Percentiles rank a stretch among this genome's conserved stretches.
Conservation (phyloP, 2,797 vertebrate species). For the Danio kyathit region DNA sequence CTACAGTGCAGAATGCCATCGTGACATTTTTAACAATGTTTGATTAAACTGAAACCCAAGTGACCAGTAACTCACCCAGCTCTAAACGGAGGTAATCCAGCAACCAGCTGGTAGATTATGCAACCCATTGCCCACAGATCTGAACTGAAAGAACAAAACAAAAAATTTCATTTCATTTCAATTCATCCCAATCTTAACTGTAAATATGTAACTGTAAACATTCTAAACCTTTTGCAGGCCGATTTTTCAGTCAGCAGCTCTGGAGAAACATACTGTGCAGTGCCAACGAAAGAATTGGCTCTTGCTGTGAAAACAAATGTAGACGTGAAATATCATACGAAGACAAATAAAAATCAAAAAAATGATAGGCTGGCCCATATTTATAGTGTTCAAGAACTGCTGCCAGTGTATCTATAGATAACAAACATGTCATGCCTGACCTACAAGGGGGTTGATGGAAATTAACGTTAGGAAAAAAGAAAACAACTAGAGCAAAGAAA, state of each 20-base stretch:
- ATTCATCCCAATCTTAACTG: not conserved
- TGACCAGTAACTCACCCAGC: slow-evolving; percentile 87
- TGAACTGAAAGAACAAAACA: slow-evolving; percentile 81
- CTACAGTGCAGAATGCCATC: not conserved
- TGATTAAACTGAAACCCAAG: not conserved
- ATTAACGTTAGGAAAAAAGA: slow-evolving; percentile 6
- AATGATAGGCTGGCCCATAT: slow-evolving; percentile 9
- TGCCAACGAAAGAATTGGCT: slow-evolving; percentile 98
- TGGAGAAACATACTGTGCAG: slow-evolving; percentile 98
- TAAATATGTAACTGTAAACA: not conserved
- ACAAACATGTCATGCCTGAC: slow-evolving; percentile 38
- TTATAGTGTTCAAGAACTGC: slow-evolving; percentile 25
- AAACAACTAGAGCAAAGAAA: slow-evolving; percentile 3
- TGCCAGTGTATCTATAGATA: slow-evolving; percentile 48
- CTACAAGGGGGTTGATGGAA: slow-evolving; percentile 23
- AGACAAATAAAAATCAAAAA: no score
- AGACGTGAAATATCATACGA: not conserved
- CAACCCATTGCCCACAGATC: slow-evolving; percentile 99
- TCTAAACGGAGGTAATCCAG: slow-evolving; percentile 97
- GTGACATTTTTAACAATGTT: not conserved
- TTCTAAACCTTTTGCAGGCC: slow-evolving; percentile 93
- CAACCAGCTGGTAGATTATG: slow-evolving; percentile 98
- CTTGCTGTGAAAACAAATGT: slow-evolving; percentile 79
- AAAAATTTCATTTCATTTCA: not conserved
- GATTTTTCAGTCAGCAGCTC: slow-evolving; percentile 98